Conservation (phyloP, 2,888 invertebrate species). For the Nudaria mundana region DNA sequence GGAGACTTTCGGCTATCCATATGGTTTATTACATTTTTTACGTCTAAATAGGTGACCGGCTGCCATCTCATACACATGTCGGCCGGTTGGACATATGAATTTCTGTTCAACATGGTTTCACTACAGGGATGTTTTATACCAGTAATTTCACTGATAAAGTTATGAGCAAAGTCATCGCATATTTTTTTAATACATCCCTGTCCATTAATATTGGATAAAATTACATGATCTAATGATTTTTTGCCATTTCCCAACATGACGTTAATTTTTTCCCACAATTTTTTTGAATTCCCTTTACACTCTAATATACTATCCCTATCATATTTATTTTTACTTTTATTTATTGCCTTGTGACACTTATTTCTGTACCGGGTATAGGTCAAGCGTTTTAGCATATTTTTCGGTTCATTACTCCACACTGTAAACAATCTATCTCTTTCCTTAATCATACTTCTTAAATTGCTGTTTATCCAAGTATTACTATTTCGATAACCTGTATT, state of each 20-base stretch:
- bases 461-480: neutral
- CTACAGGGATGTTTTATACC: neutral
- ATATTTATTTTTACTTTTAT: neutral
- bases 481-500: neutral
- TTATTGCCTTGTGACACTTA: constrained; percentile 2
- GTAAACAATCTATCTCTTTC: constrained; percentile 1
- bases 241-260: neutral
- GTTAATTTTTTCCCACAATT: neutral
- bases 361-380: constrained; percentile 3
- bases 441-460: neutral
- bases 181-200: neutral
- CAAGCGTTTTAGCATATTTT: constrained; percentile 1
- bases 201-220: neutral
- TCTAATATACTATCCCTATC: neutral
- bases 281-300: neutral
- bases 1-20: neutral
- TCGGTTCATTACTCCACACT: neutral
- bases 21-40: neutral
- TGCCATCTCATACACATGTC: neutral
- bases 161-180: neutral
- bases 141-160: neutral
- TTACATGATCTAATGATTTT: neutral
- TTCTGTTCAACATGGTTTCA: neutral
- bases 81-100: neutral
- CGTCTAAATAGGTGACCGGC: neutral